Conservation (phyloP, 2,797 vertebrate genomes). For the Typhlichthys eigenmanni region DNA sequence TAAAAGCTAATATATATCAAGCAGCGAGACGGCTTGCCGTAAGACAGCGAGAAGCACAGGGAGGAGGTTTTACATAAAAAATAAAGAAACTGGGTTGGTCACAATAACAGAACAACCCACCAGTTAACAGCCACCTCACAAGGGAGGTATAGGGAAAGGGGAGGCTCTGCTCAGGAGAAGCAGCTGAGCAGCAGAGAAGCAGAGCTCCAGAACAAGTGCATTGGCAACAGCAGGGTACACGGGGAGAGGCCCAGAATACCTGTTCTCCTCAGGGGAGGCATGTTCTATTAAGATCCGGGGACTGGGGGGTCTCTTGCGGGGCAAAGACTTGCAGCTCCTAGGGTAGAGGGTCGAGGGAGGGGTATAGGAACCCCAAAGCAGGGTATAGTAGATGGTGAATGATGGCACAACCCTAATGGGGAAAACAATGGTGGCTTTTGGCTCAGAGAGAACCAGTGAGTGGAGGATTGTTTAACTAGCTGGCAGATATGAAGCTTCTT, state of each 20-base stretch:
- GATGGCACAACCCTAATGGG: constrained; percentile 16
- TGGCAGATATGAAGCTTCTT: too few species aligned
- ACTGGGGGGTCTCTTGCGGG: constrained; percentile 85
- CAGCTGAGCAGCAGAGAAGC: constrained; percentile 44
- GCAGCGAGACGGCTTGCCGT: constrained; percentile 15
- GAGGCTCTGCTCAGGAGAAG: constrained; percentile 2
- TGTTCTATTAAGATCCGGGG: constrained; percentile 95
- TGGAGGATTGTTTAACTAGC: too few species aligned
- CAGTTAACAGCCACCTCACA: constrained; percentile 9
- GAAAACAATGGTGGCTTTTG: too few species aligned
- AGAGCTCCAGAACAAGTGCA: constrained; percentile 15
- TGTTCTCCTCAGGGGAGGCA: constrained; percentile 89
- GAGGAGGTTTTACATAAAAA: constrained; percentile 39
- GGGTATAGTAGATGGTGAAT: constrained; percentile 63
- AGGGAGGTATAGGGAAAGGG: constrained; percentile 17
- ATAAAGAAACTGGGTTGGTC: constrained; percentile 24
- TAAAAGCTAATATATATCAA: constrained; percentile 28
- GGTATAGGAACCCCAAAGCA: constrained; percentile 75
- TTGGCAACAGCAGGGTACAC: constrained; percentile 36
- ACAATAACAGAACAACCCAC: constrained; percentile 16
- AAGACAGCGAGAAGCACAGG: constrained; percentile 26
- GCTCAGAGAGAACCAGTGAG: too few species aligned
- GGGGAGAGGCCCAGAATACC: constrained; percentile 75
- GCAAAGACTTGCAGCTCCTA: constrained; percentile 88
- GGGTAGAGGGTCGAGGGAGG: constrained; percentile 23